Conservation (phyloP, 2,113 vertebrate species). For the Panthera tigris region DNA sequence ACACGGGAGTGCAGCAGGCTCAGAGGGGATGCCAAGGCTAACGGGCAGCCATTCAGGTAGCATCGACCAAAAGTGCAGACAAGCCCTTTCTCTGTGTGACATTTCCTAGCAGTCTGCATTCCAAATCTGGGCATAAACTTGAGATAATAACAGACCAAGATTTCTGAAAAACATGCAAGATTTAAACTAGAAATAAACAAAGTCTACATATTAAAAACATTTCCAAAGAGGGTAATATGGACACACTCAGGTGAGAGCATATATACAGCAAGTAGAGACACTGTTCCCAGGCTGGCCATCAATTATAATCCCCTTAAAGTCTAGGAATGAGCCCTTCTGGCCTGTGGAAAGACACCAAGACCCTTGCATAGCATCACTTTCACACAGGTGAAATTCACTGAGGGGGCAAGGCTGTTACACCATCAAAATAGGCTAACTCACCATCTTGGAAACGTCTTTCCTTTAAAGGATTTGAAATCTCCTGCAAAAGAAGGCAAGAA, state of each 20-base stretch:
- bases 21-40: accelerated
- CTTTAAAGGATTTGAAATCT: neutral
- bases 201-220: neutral
- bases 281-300: neutral
- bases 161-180: conserved; percentile 52
- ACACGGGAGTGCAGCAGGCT: neutral
- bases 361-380: neutral
- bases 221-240: neutral
- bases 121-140: conserved; percentile 16
- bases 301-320: neutral
- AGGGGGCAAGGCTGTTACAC: neutral
- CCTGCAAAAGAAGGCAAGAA: neutral
- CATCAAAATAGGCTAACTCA: neutral
- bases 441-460: neutral
- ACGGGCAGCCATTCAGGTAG: neutral
- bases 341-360: neutral
- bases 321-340: neutral
- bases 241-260: neutral
- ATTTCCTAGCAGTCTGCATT: neutral
- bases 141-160: conserved; percentile 38
- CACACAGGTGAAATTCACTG: neutral
- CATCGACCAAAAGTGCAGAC: neutral
- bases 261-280: neutral
- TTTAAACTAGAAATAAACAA: conserved; percentile 41
- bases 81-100: neutral